Conservation (phyloP, 2,113 vertebrate species). For the Phoxinus phoxinus region DNA sequence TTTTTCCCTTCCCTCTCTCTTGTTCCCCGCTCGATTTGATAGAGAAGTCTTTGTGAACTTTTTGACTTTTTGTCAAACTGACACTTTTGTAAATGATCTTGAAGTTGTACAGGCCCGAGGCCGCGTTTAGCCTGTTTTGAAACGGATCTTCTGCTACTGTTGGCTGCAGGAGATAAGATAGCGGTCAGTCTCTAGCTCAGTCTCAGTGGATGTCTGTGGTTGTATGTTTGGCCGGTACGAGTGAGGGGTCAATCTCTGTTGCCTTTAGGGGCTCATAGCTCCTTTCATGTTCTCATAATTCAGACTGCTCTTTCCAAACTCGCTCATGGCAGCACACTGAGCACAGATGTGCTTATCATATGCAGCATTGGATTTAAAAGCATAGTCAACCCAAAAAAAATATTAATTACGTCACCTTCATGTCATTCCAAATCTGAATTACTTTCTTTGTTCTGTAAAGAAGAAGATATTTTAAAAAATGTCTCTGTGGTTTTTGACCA, state of each 20-base stretch:
- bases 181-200: neutral
- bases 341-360: slow-evolving; percentile 27
- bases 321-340: slow-evolving; percentile 22
- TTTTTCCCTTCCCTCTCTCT: neutral
- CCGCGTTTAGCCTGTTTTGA: neutral
- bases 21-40: neutral
- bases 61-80: slow-evolving; percentile 3
- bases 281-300: slow-evolving; percentile 68
- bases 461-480: neutral
- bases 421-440: neutral
- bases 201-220: neutral
- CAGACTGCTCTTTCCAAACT: slow-evolving; percentile 55
- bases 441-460: neutral
- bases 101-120: neutral
- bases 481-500: no score
- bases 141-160: neutral
- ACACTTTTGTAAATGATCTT: slow-evolving; percentile 28
- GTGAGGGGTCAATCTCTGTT: slow-evolving; percentile 17
- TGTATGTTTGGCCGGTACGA: slow-evolving; percentile 9
- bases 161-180: slow-evolving; percentile 31
- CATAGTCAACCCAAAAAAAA: neutral
- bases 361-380: neutral
- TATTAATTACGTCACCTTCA: neutral
- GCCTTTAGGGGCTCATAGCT: slow-evolving; percentile 51
- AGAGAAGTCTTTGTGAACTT: neutral